These are phyloP conservation scores for Puma concolor DNA, from an alignment of 2,113 vertebrate genomes.

Conservation along the genomic window DNA sequence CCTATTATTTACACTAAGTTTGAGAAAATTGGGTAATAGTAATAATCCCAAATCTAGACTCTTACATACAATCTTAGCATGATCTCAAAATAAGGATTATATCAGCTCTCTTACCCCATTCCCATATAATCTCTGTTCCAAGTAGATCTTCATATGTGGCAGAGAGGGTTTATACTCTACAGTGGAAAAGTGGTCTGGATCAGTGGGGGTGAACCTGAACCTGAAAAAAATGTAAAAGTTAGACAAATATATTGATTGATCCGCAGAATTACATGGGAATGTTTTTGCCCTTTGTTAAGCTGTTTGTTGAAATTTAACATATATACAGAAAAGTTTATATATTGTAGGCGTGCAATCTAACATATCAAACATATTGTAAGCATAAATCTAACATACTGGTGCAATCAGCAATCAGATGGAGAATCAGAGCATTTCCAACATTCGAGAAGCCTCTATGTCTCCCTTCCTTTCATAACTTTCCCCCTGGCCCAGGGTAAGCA, in stretches of 20 bases:
- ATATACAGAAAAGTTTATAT: neutral
- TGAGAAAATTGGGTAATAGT: neutral
- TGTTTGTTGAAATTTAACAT: neutral
- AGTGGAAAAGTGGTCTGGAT: neutral
- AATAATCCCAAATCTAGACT: neutral
- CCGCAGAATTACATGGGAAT: neutral
- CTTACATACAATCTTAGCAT: neutral
- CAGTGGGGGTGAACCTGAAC: neutral
- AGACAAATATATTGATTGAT: neutral
- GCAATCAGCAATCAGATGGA: too few species aligned
- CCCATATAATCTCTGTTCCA: neutral
- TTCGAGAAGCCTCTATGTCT: accelerated
- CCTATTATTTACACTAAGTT: neutral
- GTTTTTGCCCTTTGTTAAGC: neutral
- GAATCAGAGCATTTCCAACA: neutral
- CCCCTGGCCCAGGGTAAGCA: neutral
- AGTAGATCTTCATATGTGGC: neutral
- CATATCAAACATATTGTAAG: too few species aligned
- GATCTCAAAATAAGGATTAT: neutral
- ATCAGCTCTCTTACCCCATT: too few species aligned
- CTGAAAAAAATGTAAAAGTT: neutral
- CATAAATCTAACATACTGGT: neutral
- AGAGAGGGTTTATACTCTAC: neutral
- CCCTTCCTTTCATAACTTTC: neutral
- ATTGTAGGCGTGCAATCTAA: neutral